These are phyloP conservation scores for Nipponacmea schrenckii DNA, from an alignment of 2,888 invertebrate genomes.

Conservation along the genomic window DNA sequence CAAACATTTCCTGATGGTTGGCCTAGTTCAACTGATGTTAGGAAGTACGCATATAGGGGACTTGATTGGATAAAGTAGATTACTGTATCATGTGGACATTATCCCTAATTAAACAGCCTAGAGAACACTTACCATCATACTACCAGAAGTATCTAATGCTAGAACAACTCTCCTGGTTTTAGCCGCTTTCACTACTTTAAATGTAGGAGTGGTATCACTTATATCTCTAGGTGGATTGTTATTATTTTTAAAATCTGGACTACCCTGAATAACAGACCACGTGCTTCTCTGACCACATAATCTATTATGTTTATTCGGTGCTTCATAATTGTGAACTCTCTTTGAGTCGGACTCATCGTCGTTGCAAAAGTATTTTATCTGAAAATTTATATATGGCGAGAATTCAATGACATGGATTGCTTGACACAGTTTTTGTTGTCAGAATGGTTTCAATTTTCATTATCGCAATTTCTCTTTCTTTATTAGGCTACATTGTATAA, in stretches of 20 bases:
- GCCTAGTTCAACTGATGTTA: too few relatives aligned
- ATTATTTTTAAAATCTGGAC: slow-evolving; percentile 52
- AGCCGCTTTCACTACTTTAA: slow-evolving; percentile 39
- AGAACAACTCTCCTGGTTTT: slow-evolving; percentile 35
- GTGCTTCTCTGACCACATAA: slow-evolving; percentile 74
- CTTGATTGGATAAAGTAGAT: too few relatives aligned
- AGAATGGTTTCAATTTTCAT: too few relatives aligned
- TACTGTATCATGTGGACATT: too few relatives aligned
- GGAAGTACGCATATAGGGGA: too few relatives aligned
- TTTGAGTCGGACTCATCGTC: slow-evolving; percentile 51
- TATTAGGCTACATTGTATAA: too few relatives aligned
- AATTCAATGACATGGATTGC: too few relatives aligned
- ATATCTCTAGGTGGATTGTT: slow-evolving; percentile 25
- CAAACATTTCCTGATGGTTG: too few relatives aligned
- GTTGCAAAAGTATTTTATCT: slow-evolving; percentile 75
- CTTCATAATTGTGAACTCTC: slow-evolving; percentile 72
- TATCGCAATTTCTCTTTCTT: too few relatives aligned
- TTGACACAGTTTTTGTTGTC: too few relatives aligned
- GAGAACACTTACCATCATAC: slow-evolving; percentile 25
- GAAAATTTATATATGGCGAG: slow-evolving; percentile 10
- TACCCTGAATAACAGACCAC: slow-evolving; percentile 71
- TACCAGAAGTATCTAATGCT: slow-evolving; percentile 39
- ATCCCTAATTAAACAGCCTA: too few relatives aligned
- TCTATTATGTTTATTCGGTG: slow-evolving; percentile 77
- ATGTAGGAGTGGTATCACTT: slow-evolving; percentile 35